Percentiles rank a stretch among this genome's conserved stretches.
phyloP scores from a whole-genome alignment of 2,888 invertebrate species.

The Sinelater perroti region DNA sequence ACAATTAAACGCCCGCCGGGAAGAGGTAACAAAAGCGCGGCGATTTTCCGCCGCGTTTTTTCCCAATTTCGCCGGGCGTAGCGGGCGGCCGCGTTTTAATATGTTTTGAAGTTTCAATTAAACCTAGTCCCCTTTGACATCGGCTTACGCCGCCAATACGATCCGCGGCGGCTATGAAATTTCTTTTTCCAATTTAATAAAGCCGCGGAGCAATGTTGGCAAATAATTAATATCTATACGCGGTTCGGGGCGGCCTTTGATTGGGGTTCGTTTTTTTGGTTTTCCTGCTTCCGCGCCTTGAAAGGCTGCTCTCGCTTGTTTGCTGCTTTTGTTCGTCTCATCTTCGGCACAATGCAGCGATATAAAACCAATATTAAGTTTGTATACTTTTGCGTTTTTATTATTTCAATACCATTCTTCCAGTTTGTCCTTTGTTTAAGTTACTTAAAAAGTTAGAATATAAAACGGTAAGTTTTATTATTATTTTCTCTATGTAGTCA shows the following conservation, averaged over 20 bases:
- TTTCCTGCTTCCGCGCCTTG: too few relatives aligned
- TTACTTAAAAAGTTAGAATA: too few relatives aligned
- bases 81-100: slow-evolving; percentile 48
- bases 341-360: too few relatives aligned
- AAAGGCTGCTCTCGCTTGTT: too few relatives aligned
- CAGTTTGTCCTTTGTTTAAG: too few relatives aligned
- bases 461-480: too few relatives aligned
- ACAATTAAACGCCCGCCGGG: slow-evolving; percentile 1
- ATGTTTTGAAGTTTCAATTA: slow-evolving; percentile 57
- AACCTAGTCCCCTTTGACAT: slow-evolving; percentile 54
- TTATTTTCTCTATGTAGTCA: too few relatives aligned
- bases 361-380: too few relatives aligned
- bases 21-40: slow-evolving; percentile 10
- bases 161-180: slow-evolving; percentile 53
- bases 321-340: too few relatives aligned
- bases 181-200: slow-evolving; percentile 57
- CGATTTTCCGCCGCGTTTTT: slow-evolving; percentile 30
- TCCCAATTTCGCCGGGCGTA: slow-evolving; percentile 21
- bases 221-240: slow-evolving; percentile 52
- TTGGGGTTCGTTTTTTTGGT: slow-evolving; percentile 24
- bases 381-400: too few relatives aligned
- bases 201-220: slow-evolving; percentile 52
- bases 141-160: slow-evolving; percentile 50
- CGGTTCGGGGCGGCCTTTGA: slow-evolving; percentile 33
- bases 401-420: too few relatives aligned